Evolutionary conservation across 2,113 vertebrate genomes (phyloP).

Genomic region (Upupa epops): DNA sequence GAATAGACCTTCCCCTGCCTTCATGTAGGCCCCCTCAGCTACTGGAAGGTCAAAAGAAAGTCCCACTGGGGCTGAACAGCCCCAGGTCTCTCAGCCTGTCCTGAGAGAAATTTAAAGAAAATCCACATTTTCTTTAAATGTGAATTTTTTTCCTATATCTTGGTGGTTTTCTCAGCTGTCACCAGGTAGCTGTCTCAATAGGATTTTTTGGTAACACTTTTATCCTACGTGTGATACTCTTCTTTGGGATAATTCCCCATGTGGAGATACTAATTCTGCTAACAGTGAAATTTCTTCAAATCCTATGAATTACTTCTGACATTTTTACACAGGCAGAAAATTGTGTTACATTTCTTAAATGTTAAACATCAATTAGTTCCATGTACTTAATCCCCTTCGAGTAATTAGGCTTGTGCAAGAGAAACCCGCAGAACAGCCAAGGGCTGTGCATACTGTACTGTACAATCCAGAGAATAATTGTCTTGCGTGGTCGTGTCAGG

Average conservation of each 20-base stretch:
- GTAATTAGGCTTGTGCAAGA: conserved; percentile 44
- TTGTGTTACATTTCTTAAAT: conserved; percentile 16
- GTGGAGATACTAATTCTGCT: conserved; percentile 28
- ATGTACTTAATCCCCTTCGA: background rate
- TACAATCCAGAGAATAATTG: conserved; percentile 17
- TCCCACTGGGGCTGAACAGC: no score
- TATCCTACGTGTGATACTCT: background rate
- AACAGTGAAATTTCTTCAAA: conserved; percentile 22
- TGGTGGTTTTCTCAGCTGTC: background rate
- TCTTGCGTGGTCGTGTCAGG: background rate
- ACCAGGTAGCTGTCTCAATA: background rate
- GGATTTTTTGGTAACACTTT: background rate
- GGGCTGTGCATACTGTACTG: background rate
- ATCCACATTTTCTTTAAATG: background rate
- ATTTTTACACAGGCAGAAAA: conserved; percentile 34
- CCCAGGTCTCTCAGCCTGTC: no score
- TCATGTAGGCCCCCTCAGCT: no score
- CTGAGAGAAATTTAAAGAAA: no score
- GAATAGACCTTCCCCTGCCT: no score
- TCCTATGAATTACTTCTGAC: conserved; percentile 37
- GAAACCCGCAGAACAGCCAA: background rate
- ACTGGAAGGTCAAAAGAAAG: no score
- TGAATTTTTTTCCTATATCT: background rate
- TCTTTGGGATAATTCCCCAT: conserved; percentile 44
- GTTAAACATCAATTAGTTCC: conserved; percentile 58